A percentile compares a stretch with the other conserved stretches of the same genome.
phyloP scores from a whole-genome alignment of 2,113 vertebrate species.

The Peromyscus polionotus region DNA sequence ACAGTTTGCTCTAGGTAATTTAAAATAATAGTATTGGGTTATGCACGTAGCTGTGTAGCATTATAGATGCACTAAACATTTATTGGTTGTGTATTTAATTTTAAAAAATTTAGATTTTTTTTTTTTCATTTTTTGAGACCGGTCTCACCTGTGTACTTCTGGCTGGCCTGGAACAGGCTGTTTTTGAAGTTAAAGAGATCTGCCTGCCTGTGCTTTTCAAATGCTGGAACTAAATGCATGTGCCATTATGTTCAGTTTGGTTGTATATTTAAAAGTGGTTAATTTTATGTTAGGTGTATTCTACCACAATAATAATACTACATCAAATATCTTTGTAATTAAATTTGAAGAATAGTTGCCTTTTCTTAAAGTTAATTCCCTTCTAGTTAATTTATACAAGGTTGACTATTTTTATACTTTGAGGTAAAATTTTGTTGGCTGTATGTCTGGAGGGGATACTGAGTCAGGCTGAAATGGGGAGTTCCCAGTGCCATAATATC shows the following conservation, averaged over 20 bases:
- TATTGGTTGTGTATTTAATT: not conserved
- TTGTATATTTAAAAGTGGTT: not conserved
- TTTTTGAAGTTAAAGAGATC: not conserved
- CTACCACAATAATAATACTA: not conserved
- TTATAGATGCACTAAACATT: not conserved
- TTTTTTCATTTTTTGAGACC: not conserved
- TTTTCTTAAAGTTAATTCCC: not conserved
- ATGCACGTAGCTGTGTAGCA: not conserved
- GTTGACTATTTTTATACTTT: not conserved
- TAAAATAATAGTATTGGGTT: not conserved
- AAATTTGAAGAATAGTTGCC: not conserved
- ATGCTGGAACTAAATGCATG: not conserved
- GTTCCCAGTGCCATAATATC: too few species aligned
- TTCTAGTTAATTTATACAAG: slow-evolving; percentile 6
- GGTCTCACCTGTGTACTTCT: not conserved
- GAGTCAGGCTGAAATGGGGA: not conserved
- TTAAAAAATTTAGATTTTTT: not conserved
- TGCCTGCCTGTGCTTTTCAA: not conserved
- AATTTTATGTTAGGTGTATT: not conserved
- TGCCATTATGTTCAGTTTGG: not conserved
- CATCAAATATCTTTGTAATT: not conserved
- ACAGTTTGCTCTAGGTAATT: not conserved
- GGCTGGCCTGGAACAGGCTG: not conserved
- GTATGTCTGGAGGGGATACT: not conserved
- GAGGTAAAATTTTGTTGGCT: not conserved